Evolutionary conservation across 2,888 invertebrate species (phyloP), one percentile per base, ranked within the genome.

Genomic region (Calliopum simillimum): DNA sequence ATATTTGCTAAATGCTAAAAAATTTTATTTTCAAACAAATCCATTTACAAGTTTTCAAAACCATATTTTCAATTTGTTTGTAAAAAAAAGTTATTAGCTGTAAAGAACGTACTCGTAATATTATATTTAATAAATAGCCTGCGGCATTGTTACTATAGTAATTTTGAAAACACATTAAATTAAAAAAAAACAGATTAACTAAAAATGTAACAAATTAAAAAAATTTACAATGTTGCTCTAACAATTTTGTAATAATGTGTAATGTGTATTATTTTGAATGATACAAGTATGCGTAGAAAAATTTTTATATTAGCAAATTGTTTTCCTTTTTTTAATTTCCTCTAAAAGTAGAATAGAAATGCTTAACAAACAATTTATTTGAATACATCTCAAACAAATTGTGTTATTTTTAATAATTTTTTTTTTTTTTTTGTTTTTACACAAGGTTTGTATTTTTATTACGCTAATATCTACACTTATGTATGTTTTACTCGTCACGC

Each of bases 1-100:
- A 49, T 51, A 33, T 25, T 51, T 41, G 33, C n/a, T 63, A 49
- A 62, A 44, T 47, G 33, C 46, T 63, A 47, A 53, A 53, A 53
- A 25, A 41, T 59, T 33, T 33, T n/a, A 19, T 33, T 33, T 59
- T 25, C 33, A 3, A 73, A 71, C 73, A 66, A 68, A 65, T 72
- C 63, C 47, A 70, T 72, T 66, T 70, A 69, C 71, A 64, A 49
- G 56, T 71, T 73, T 61, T 67, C 67, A 46, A 66, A 64, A 69
- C 65, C 55, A 33, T 64, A 62, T 68, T 33, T 33, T 33, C 5
- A 33, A 33, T 33, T 33, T 33, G 33, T 33, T 33, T 33, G 33
- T 33, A 67, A 69, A 69, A 49, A 62, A 33, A 33, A 33, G 33
- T 33, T 33, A 33, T 33, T 33, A 33, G 33, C 33, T 33, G 33